A percentile compares a stretch with the other conserved stretches of the same genome.
These are phyloP conservation scores for Pachyseris speciosa DNA, from an alignment of 64 coral and sea anemone genomes.

Conservation along the genomic window DNA sequence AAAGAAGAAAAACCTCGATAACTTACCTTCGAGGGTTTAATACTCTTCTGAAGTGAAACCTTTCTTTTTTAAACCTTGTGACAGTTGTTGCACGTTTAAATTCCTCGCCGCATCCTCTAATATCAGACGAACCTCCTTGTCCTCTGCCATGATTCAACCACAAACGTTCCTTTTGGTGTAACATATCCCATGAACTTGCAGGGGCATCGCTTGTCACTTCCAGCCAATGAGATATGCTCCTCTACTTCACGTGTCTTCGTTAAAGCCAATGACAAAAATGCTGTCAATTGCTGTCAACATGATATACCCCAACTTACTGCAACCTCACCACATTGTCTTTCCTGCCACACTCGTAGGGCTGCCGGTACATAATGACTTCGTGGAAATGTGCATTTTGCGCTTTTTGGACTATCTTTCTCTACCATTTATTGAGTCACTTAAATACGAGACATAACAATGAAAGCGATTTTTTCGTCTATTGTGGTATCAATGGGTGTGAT, in stretches of 20 bases:
- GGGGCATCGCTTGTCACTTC: not conserved
- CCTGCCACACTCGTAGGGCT: not conserved
- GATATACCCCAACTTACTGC: not conserved
- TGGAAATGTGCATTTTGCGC: slow-evolving; percentile 12
- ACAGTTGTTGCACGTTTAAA: not conserved
- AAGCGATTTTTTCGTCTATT: slow-evolving; percentile 17
- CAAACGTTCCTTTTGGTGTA: not conserved
- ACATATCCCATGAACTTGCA: not conserved
- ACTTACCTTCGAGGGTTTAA: slow-evolving; percentile 17
- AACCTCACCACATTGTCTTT: not conserved
- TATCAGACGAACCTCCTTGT: not conserved
- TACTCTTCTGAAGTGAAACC: not conserved
- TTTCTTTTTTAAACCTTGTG: slow-evolving; percentile 22
- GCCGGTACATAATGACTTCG: not conserved
- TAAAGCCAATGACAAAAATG: slow-evolving; percentile 21
- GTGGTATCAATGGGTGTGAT: slow-evolving; percentile 37
- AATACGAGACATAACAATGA: slow-evolving; percentile 30
- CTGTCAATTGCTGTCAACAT: not conserved
- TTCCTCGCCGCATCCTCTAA: not conserved
- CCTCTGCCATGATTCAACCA: slow-evolving; percentile 8
- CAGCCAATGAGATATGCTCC: not conserved
- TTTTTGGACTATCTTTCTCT: slow-evolving; percentile 7
- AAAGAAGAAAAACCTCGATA: not conserved
- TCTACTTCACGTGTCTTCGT: not conserved
- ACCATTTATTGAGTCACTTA: slow-evolving; percentile 48